Percentiles rank a stretch among this genome's conserved stretches.
These are phyloP conservation scores for Alsophila aescularia DNA, from an alignment of 2,888 invertebrate species.

Conservation along the genomic window DNA sequence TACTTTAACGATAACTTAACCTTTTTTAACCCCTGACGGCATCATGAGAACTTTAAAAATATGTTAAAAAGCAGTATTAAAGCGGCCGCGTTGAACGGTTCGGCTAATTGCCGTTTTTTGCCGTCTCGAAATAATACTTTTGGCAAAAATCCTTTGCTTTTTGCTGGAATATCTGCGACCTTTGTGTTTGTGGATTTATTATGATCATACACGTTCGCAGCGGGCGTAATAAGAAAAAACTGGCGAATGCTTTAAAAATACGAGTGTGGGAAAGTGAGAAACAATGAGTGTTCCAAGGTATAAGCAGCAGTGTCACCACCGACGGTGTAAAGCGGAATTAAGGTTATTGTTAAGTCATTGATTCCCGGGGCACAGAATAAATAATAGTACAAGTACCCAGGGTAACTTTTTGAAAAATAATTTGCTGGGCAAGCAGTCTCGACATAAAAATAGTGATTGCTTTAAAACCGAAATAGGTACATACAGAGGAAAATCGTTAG, in stretches of 20 bases:
- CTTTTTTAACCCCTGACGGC: conserved; percentile 5
- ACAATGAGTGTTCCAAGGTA: conserved; percentile 14
- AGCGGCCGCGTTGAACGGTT: conserved; percentile 38
- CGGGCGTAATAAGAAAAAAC: conserved; percentile 51
- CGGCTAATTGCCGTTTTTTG: conserved; percentile 57
- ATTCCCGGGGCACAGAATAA: too few relatives aligned
- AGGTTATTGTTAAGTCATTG: background rate
- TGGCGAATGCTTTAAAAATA: conserved; percentile 48
- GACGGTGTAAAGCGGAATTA: background rate
- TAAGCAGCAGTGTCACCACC: background rate
- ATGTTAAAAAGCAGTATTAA: conserved; percentile 41
- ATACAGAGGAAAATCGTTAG: too few relatives aligned
- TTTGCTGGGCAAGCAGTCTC: too few relatives aligned
- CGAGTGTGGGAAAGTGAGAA: conserved; percentile 31
- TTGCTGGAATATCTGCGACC: conserved; percentile 50
- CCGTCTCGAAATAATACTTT: conserved; percentile 48
- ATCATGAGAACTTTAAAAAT: conserved; percentile 25
- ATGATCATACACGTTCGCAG: conserved; percentile 47
- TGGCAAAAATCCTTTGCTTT: conserved; percentile 50
- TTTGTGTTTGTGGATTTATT: conserved; percentile 60
- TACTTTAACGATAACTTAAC: conserved; percentile 18
- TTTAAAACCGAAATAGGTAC: too few relatives aligned
- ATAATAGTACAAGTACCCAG: background rate
- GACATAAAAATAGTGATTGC: too few relatives aligned
- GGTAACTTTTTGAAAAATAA: too few relatives aligned